Evolutionary conservation across 2,797 vertebrate genomes (phyloP).

Genomic region (Oreochromis mossambicus): DNA sequence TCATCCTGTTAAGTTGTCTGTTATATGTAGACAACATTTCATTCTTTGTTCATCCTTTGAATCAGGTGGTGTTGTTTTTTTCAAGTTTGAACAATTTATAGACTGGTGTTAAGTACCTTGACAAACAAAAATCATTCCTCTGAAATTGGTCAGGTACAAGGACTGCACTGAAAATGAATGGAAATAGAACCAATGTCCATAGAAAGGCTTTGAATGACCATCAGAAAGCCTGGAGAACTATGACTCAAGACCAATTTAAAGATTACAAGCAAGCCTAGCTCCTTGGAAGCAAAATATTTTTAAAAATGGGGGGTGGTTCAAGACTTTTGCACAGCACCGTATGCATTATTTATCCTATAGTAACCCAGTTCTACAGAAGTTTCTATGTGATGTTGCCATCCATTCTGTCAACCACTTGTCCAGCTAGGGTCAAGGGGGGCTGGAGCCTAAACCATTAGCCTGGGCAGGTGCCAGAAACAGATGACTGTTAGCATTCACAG

Average conservation of each 20-base stretch:
- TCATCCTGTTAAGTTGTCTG: too few species aligned
- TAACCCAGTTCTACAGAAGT: background rate
- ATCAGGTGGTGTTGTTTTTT: too few species aligned
- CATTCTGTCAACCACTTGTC: too few species aligned
- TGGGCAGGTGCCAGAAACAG: too few species aligned
- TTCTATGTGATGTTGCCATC: too few species aligned
- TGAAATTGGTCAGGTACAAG: background rate
- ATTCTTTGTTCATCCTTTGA: too few species aligned
- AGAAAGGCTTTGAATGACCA: background rate
- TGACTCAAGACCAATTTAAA: background rate
- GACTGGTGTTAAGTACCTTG: background rate
- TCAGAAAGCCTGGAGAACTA: background rate
- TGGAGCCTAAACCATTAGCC: too few species aligned
- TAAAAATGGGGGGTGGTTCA: background rate
- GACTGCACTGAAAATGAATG: background rate
- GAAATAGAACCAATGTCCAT: background rate
- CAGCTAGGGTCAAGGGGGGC: too few species aligned
- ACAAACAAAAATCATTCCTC: background rate
- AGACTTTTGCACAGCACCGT: background rate
- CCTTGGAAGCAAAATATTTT: background rate
- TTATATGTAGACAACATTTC: too few species aligned
- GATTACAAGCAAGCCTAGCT: background rate
- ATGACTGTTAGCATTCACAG: too few species aligned
- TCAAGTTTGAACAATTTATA: background rate
- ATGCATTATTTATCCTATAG: background rate